Conservation (phyloP, 1,140 invertebrate species). For the Lerema accius region DNA sequence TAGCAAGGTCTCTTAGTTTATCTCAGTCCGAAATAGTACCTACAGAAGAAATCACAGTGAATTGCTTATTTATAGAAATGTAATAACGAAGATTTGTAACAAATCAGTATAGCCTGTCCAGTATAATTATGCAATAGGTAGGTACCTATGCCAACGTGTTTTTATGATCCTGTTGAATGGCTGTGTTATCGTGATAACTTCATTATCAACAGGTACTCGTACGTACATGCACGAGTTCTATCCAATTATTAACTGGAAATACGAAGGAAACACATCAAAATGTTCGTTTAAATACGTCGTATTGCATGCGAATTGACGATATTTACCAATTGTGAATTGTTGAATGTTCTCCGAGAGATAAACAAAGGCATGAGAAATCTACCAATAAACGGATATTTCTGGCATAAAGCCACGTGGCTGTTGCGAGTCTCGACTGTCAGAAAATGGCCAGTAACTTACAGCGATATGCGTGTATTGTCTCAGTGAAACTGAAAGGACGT, state of each 20-base stretch:
- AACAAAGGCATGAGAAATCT: constrained; percentile 35
- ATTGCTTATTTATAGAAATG: too few relatives aligned
- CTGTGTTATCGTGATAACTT: background rate
- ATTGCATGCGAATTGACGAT: background rate
- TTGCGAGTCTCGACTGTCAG: background rate
- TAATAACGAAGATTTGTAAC: too few relatives aligned
- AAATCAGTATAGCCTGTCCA: too few relatives aligned
- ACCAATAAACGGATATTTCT: constrained; percentile 30
- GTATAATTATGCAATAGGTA: too few relatives aligned
- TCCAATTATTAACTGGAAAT: constrained; percentile 19
- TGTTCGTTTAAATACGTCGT: background rate
- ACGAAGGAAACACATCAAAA: background rate
- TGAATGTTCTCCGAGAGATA: constrained; percentile 18
- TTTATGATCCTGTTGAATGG: background rate
- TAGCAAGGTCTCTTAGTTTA: too few relatives aligned
- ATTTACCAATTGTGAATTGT: constrained; percentile 1
- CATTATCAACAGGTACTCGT: constrained; percentile 9
- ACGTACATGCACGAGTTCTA: background rate
- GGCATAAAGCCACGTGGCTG: constrained; percentile 32
- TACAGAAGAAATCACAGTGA: too few relatives aligned
- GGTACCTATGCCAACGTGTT: background rate
- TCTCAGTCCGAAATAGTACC: too few relatives aligned
- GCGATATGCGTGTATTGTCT: too few relatives aligned
- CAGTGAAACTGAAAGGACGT: too few relatives aligned
- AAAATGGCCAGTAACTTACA: background rate